Conservation (phyloP, 2,888 invertebrate genomes). For the Drosophila recens region DNA sequence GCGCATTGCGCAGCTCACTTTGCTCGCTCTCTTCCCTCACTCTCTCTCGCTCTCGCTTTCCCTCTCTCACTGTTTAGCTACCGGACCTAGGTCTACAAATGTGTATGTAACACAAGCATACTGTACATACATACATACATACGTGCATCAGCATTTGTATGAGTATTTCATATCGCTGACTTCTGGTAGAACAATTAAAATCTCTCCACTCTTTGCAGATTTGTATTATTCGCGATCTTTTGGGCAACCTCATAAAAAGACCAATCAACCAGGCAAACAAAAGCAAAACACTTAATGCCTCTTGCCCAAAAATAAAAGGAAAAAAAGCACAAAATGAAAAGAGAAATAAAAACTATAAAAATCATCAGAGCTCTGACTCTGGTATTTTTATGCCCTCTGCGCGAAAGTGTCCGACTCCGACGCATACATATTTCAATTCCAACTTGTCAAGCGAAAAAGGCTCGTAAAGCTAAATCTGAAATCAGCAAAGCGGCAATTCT, state of each 20-base stretch:
- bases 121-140: background rate
- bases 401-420: constrained; percentile 65
- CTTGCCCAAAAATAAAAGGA: constrained; percentile 35
- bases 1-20: constrained; percentile 49
- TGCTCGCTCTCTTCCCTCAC: constrained; percentile 26
- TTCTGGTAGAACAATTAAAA: constrained; percentile 30
- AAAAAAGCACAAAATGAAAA: constrained; percentile 25
- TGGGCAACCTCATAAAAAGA: constrained; percentile 43
- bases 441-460: constrained; percentile 77
- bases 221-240: constrained; percentile 35
- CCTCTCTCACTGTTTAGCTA: constrained; percentile 24
- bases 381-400: constrained; percentile 70
- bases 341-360: constrained; percentile 39
- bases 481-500: constrained; percentile 67
- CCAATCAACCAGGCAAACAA: constrained; percentile 47
- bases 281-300: constrained; percentile 49
- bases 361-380: constrained; percentile 44
- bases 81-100: constrained; percentile 75
- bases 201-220: constrained; percentile 40
- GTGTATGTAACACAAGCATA: constrained; percentile 2
- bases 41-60: constrained; percentile 5
- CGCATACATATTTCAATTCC: constrained; percentile 78
- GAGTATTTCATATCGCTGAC: constrained; percentile 5
- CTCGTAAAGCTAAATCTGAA: constrained; percentile 79
- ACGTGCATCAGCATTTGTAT: background rate